phyloP scores from a whole-genome alignment of 2,888 invertebrate genomes.

The Rhingia campestris region DNA sequence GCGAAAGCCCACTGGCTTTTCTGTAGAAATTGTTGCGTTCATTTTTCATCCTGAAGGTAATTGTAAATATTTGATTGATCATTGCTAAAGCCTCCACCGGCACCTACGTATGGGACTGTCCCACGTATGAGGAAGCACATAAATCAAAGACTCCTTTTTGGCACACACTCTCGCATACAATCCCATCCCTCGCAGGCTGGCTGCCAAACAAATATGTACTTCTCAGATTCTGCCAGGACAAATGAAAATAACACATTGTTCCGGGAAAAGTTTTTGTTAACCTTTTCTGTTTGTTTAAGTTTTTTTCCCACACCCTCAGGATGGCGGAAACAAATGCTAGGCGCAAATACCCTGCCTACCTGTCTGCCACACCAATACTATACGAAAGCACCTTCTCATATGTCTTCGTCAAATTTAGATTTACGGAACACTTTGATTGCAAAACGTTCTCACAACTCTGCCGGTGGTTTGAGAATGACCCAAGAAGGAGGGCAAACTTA shows the following conservation, averaged over 20 bases:
- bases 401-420: conserved; percentile 71
- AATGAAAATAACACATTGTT: conserved; percentile 48
- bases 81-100: conserved; percentile 74
- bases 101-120: conserved; percentile 70
- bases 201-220: conserved; percentile 32
- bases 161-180: conserved; percentile 2
- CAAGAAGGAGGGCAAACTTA: conserved; percentile 1
- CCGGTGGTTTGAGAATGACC: background rate
- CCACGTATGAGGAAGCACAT: conserved; percentile 56
- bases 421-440: conserved; percentile 65
- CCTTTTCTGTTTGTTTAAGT: conserved; percentile 35
- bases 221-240: conserved; percentile 4
- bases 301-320: conserved; percentile 32
- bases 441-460: conserved; percentile 32
- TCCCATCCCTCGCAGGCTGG: background rate
- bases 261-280: conserved; percentile 58
- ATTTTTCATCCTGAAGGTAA: conserved; percentile 72
- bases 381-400: conserved; percentile 40
- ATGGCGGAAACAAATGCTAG: conserved; percentile 33
- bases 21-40: conserved; percentile 40
- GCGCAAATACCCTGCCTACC: background rate
- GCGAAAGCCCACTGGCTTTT: conserved; percentile 6
- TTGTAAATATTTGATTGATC: conserved; percentile 73
- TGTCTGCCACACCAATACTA: background rate
- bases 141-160: conserved; percentile 64